Base-by-base conservation (phyloP, 1,140 invertebrate genomes). In the Zaprionus davidi region DNA sequence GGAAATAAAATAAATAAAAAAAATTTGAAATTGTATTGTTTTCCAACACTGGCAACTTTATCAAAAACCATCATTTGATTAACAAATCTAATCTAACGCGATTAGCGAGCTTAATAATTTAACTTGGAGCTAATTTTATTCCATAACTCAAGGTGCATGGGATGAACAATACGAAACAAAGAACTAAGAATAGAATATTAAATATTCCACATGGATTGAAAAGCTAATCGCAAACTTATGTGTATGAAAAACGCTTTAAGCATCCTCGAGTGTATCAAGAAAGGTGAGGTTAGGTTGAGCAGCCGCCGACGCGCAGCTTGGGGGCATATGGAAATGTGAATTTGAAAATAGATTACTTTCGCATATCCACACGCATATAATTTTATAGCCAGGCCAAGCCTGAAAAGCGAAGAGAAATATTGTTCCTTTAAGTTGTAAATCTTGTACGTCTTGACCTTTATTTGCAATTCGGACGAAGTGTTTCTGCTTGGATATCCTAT, bases 371-470 rank as follows among this genome's bases (percentile, higher is more conserved):
- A 13, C 20, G 26, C 41, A 7, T 46, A 46, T 46, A 17, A 46
- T 46, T 46, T 46, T 17, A 46, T 17, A 11, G 41, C 41, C n/a
- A 46, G n/a, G n/a, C 41, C 41, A 46, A n/a, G 2, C 7, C n/a
- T 9, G 9, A 11, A 56, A 9, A 28, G 28, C 15, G 5, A 56
- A 26, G 5, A 17, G 15, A 46, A 17, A 56, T 28, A 15, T 15
- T 56, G 53, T 56, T 28, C 6, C 53, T 24, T 56, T 28, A 53
- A 64, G 34, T n/a, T 53, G 46, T 28, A 38, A 53, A 28, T 36
- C 31, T 64, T 64, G 58, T 51, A 13, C 46, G 46, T 24, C 46
- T 51, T 51, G 46, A 51, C 46, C 46, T 51, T 51, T 51, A 51
- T 51, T 51, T 51, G 46, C 20, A 51, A 51, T 51, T 51, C 20